A percentile compares a stretch with the other conserved stretches of the same genome.
phyloP scores from a whole-genome alignment of 2,888 invertebrate species.

The Phania funesta region DNA sequence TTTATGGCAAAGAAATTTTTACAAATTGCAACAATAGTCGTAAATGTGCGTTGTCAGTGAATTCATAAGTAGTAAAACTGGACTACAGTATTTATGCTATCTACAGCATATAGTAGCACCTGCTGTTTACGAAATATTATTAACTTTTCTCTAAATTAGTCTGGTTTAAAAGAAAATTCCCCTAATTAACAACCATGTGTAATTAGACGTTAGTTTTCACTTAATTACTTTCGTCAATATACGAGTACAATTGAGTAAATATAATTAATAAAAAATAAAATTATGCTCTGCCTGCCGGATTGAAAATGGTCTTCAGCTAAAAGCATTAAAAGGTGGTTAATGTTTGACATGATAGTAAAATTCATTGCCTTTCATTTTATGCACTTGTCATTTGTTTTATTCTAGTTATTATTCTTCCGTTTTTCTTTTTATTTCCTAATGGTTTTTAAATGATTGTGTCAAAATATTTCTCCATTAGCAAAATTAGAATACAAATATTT shows the following conservation, averaged over 20 bases:
- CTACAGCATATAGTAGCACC: no score
- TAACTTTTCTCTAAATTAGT: neutral
- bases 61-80: conserved; percentile 20
- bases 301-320: neutral
- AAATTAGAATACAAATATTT: conserved; percentile 33
- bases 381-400: conserved; percentile 36
- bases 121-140: no score
- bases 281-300: neutral
- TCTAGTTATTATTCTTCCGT: neutral
- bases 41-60: neutral
- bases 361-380: conserved; percentile 15
- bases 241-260: no score
- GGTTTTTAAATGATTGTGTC: conserved; percentile 58
- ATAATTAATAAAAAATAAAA: conserved; percentile 10
- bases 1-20: conserved; percentile 57
- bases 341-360: conserved; percentile 8
- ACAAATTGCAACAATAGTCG: conserved; percentile 49
- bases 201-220: conserved; percentile 28
- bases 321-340: neutral
- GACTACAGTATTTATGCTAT: neutral
- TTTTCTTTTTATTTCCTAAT: conserved; percentile 26
- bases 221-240: conserved; percentile 42
- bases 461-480: conserved; percentile 14
- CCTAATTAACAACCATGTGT: conserved; percentile 6
- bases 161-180: no score